Percentiles rank a stretch among this genome's conserved stretches.
Evolutionary conservation across 2,797 vertebrate genomes (phyloP).

Genomic region (Odontamblyopus lacepedii): DNA sequence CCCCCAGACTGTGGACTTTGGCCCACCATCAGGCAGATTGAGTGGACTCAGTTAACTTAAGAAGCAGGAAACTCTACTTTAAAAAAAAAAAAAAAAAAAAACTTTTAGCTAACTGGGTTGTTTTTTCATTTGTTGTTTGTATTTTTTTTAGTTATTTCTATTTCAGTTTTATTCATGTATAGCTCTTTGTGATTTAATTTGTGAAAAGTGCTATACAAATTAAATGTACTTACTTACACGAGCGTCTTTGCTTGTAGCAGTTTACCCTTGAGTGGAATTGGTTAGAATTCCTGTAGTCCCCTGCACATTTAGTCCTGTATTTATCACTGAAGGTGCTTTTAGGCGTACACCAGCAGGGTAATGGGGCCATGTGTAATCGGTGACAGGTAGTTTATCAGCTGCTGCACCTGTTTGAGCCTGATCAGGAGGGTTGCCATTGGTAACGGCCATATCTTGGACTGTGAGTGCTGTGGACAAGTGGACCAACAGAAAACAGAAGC

Average conservation of each 20-base stretch:
- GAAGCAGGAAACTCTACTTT: no score
- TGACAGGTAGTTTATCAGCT: slow-evolving; percentile 9
- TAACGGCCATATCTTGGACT: not conserved
- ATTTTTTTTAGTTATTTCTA: not conserved
- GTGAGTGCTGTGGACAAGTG: not conserved
- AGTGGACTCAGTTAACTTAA: no score
- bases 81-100: no score
- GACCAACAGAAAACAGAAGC: not conserved
- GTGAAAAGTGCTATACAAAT: no score
- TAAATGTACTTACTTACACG: no score
- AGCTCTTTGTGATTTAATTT: no score
- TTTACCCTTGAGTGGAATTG: not conserved
- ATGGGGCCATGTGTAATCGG: slow-evolving; percentile 4
- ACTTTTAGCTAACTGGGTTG: no score
- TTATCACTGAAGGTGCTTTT: slow-evolving; percentile 9
- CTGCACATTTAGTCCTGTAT: not conserved
- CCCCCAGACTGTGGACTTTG: no score
- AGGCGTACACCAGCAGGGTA: not conserved
- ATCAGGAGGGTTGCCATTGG: slow-evolving; percentile 6
- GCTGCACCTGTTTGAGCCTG: slow-evolving; percentile 1
- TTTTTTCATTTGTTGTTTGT: no score
- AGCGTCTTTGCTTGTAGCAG: not conserved
- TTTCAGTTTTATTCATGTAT: no score
- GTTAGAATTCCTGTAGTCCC: not conserved
- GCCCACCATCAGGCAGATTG: no score